phyloP scores from a whole-genome alignment of 2,888 invertebrate species.

The Podabrus alpinus region DNA sequence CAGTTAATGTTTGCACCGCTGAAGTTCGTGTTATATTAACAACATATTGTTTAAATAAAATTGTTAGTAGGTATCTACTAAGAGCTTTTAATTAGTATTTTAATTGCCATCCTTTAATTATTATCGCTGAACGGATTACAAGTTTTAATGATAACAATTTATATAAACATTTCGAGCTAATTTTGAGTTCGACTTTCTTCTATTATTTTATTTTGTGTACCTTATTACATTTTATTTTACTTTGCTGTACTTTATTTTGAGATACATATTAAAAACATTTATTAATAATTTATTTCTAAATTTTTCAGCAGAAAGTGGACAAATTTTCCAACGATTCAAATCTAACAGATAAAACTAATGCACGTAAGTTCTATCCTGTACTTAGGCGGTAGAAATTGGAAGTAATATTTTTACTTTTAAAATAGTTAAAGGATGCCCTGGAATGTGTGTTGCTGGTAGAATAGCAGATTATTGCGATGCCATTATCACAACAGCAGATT shows the following conservation, averaged over 20 bases:
- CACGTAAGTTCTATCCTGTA: conserved; percentile 20
- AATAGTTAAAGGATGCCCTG: conserved; percentile 64
- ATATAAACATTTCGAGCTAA: neutral
- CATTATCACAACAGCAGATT: conserved; percentile 70
- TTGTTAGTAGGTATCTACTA: neutral
- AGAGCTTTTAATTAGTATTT: neutral
- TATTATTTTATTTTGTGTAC: neutral
- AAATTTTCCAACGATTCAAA: neutral
- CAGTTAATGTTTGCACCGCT: neutral
- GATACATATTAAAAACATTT: neutral
- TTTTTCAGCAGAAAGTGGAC: neutral
- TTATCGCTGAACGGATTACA: neutral
- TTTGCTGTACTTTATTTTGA: neutral
- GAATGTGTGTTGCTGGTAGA: conserved; percentile 81
- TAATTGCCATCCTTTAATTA: neutral
- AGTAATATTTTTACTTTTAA: conserved; percentile 16
- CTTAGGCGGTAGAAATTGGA: neutral
- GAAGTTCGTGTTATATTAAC: neutral
- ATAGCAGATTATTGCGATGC: conserved; percentile 88
- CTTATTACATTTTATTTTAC: no score
- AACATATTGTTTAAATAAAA: neutral
- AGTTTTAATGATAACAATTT: neutral
- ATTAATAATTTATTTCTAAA: neutral
- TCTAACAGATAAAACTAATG: conserved; percentile 15
- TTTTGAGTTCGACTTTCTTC: neutral